These are phyloP conservation scores for Pogona vitticeps DNA, from an alignment of 2,113 vertebrate genomes.

Conservation along the genomic window DNA sequence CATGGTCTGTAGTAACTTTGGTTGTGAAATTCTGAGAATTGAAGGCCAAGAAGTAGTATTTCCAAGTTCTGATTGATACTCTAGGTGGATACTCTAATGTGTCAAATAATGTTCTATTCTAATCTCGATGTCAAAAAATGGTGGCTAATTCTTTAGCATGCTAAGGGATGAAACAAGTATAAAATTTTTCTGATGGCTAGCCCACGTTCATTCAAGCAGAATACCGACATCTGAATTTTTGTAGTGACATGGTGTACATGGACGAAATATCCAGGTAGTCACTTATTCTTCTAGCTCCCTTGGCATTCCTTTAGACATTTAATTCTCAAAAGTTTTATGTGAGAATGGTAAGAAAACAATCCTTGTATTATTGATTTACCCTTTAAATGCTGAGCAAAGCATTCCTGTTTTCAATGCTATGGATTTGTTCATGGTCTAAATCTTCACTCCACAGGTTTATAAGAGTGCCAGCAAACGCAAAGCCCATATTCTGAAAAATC, in stretches of 20 bases:
- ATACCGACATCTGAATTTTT: neutral
- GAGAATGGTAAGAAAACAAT: neutral
- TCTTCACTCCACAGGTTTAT: conserved; percentile 84
- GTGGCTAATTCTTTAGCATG: no score
- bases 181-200: neutral
- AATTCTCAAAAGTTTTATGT: neutral
- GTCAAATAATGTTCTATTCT: no score
- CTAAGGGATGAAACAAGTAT: no score
- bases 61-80: no score
- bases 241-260: neutral
- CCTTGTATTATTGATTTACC: neutral
- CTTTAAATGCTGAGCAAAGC: neutral
- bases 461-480: conserved; percentile 98
- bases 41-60: no score
- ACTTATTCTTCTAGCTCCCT: neutral
- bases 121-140: no score
- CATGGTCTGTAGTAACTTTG: no score
- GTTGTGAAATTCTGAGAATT: no score
- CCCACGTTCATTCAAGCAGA: neutral
- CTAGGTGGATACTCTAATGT: no score
- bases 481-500: conserved; percentile 98
- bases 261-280: neutral
- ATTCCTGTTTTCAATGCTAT: neutral
- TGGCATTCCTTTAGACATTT: neutral
- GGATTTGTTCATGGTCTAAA: neutral